phyloP scores from a whole-genome alignment of 1,140 invertebrate species.

The Harpegnathos saltator region DNA sequence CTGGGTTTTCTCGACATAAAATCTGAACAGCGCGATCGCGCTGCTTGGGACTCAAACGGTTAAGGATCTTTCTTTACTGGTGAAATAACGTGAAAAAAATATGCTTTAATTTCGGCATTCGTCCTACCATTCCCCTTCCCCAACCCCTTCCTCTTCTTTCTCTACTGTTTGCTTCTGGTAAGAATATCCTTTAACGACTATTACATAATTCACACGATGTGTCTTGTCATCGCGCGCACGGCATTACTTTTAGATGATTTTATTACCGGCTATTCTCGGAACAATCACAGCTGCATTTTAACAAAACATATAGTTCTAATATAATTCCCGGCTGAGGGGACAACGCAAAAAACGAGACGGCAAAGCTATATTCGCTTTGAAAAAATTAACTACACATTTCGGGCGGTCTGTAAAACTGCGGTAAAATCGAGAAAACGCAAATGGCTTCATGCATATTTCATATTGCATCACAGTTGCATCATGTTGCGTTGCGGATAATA shows the following conservation, averaged over 20 bases:
- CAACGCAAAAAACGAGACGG: not conserved
- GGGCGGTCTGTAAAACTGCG: not conserved
- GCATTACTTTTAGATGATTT: slow-evolving; percentile 4
- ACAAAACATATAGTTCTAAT: slow-evolving; percentile 1
- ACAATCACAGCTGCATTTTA: not conserved
- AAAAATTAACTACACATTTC: slow-evolving; percentile 1
- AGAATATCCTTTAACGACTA: not conserved
- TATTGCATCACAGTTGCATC: not conserved
- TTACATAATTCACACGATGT: not conserved
- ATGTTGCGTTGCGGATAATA: no score
- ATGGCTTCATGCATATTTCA: not conserved
- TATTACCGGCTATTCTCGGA: not conserved
- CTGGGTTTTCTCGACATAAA: no score
- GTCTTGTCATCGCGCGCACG: not conserved
- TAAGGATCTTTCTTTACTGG: not conserved
- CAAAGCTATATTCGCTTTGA: not conserved
- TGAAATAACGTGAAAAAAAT: not conserved
- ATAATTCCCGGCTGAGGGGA: not conserved
- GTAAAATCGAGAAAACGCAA: not conserved
- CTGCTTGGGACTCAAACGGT: no score
- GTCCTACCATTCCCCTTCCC: no score
- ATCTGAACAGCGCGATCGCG: no score
- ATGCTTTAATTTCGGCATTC: not conserved
- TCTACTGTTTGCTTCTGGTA: no score
- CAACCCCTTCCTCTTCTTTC: no score